Evolutionary conservation across 1,140 invertebrate species (phyloP).

Genomic region (Hyposmocoma kahamanoa): DNA sequence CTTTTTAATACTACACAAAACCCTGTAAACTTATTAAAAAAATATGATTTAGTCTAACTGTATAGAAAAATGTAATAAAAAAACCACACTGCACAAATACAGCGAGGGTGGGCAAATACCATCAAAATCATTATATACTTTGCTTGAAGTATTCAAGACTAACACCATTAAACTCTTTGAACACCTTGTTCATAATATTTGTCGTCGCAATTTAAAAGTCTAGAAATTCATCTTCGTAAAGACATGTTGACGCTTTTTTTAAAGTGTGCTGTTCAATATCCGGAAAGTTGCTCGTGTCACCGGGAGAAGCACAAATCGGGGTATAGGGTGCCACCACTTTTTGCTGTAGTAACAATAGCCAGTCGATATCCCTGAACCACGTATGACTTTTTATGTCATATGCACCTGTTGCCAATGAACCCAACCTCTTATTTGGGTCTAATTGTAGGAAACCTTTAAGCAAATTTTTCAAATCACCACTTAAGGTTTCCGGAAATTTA

Average conservation of each 20-base stretch:
- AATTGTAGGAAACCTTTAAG: constrained; percentile 85
- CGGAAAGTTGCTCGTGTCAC: constrained; percentile 89
- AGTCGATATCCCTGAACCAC: constrained; percentile 84
- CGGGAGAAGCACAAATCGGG: constrained; percentile 78
- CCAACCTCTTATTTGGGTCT: constrained; percentile 89
- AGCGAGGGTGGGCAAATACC: no score
- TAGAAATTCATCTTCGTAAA: constrained; percentile 48
- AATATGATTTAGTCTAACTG: no score
- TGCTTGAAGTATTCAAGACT: no score
- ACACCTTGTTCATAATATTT: no score
- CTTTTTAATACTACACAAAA: no score
- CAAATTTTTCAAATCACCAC: constrained; percentile 85
- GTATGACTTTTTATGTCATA: constrained; percentile 76
- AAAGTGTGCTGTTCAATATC: constrained; percentile 50
- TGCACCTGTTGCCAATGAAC: constrained; percentile 87
- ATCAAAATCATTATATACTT: no score
- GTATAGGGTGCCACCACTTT: constrained; percentile 83
- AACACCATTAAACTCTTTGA: no score
- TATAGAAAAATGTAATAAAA: no score
- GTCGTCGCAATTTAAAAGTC: constrained; percentile 53
- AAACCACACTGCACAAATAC: no score
- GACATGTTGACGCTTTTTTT: constrained; percentile 29
- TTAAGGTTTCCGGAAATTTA: constrained; percentile 78
- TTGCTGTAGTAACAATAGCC: constrained; percentile 87
- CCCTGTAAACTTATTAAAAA: no score